phyloP scores from a whole-genome alignment of 2,888 invertebrate species.

The Augiades crinisus region DNA sequence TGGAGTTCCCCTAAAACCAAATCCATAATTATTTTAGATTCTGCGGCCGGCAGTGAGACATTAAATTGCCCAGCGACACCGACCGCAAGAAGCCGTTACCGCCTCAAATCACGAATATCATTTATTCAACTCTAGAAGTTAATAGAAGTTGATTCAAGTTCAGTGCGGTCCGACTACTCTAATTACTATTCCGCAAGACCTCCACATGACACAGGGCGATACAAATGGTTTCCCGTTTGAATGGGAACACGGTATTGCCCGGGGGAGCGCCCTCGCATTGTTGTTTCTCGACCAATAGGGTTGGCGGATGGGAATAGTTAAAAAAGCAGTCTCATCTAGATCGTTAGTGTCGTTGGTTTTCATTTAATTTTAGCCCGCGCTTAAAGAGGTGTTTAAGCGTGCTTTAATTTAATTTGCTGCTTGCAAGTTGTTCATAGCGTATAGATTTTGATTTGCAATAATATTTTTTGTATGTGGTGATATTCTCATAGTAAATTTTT shows the following conservation, averaged over 20 bases:
- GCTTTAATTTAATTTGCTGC: too few relatives aligned
- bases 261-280: conserved; percentile 14
- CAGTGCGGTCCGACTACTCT: conserved; percentile 14
- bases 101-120: background rate
- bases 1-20: too few relatives aligned
- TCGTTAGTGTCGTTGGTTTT: background rate
- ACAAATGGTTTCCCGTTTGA: conserved; percentile 22
- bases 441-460: too few relatives aligned
- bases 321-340: background rate
- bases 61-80: too few relatives aligned
- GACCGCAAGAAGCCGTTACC: too few relatives aligned
- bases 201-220: conserved; percentile 23
- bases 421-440: too few relatives aligned
- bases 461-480: too few relatives aligned
- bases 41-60: too few relatives aligned
- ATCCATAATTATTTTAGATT: too few relatives aligned
- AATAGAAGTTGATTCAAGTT: conserved; percentile 16
- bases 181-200: conserved; percentile 24
- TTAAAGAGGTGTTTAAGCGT: too few relatives aligned
- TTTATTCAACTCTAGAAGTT: conserved; percentile 2
- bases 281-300: conserved; percentile 10
- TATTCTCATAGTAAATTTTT: too few relatives aligned
- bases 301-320: background rate
- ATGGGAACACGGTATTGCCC: conserved; percentile 21
- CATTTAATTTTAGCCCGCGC: background rate